Evolutionary conservation across 2,888 invertebrate species (phyloP), one percentile per base, ranked within the genome.

Genomic region (Dryadula phaetusa): DNA sequence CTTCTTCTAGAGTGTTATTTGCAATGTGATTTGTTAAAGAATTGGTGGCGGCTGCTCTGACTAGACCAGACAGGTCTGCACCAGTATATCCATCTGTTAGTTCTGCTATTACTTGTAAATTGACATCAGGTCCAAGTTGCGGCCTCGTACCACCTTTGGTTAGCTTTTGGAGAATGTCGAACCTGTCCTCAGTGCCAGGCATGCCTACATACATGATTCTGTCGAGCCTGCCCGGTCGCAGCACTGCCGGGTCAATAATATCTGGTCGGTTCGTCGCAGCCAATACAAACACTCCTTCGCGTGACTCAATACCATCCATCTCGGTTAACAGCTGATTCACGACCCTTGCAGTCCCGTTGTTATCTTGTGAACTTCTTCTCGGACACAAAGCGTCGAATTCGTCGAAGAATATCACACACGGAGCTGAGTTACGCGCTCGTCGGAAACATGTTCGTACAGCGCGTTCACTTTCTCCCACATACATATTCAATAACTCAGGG

Each of bases 371-470:
- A 6, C 96, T 95, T 79, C 99, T 94, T 77, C 96, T 95, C 0
- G 99, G 98, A 83, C 99, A 99, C 34, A 99, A 86, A 0, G 99
- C 97, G 86, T 99, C 99, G 72, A 99, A 94, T 89, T 99, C 99
- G 83, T 99, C 99, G 82, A 99, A 99, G 91, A 99, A 99, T 84
- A 99, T 99, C 3, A 99, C 98, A 83, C 99, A 99, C 0, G 99
- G 99, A 0, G 98, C 95, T 0, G 99, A 99, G 87, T 98, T 98
- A 52, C 97, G 93, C 0, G 99, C 99, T 72, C 99, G 94, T 82
- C 97, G 96, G 84, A 99, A 99, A 79, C 98, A 98, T 25, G 97
- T 96, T n/a, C 99, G 94, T 0, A 99, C 98, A 0, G 99, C 99
- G 76, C 97, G 94, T 88, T 99, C 99, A 87, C 99, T 99, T 90